Percentiles rank a stretch among this genome's conserved stretches.
Evolutionary conservation across 2,113 vertebrate species (phyloP).

Genomic region (Lasiurus borealis): DNA sequence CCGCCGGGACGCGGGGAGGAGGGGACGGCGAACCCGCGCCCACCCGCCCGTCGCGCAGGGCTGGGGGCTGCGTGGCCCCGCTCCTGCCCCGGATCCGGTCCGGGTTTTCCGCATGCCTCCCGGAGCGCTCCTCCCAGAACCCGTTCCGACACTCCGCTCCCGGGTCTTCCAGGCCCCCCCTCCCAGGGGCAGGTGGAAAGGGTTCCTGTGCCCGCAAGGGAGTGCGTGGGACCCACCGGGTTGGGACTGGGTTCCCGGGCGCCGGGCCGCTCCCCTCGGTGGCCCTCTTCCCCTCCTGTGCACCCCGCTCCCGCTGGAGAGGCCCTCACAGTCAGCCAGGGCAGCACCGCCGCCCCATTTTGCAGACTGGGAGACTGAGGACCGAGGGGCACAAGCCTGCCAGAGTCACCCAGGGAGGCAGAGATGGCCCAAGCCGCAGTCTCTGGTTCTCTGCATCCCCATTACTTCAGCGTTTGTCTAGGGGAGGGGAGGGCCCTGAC

Average conservation of each 20-base stretch:
- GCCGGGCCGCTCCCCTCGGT: not conserved
- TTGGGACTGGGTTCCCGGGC: not conserved
- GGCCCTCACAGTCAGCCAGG: not conserved
- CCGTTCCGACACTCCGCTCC: slow-evolving; percentile 43
- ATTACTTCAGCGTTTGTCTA: not conserved
- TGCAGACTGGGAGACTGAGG: not conserved
- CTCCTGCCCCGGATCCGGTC: not conserved
- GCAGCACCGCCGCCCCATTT: slow-evolving; percentile 15
- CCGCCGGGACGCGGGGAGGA: not conserved
- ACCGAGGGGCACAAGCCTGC: not conserved
- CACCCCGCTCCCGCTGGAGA: not conserved
- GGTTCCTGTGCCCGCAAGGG: not conserved
- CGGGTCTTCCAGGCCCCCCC: slow-evolving; percentile 10
- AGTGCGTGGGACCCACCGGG: slow-evolving; percentile 4
- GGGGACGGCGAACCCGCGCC: not conserved
- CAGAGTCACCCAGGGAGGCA: slow-evolving; percentile 45
- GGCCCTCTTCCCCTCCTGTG: not conserved
- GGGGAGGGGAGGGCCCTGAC: not conserved
- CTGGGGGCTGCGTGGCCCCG: slow-evolving; percentile 12
- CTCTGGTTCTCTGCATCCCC: not conserved
- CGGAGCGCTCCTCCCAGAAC: slow-evolving; percentile 54
- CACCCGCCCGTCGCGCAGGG: not conserved
- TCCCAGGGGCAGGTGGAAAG: slow-evolving; percentile 32
- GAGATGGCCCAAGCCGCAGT: not conserved
- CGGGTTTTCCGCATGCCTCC: slow-evolving; percentile 53